phyloP scores from a whole-genome alignment of 2,797 vertebrate species.

The Hafferia zeledoni region DNA sequence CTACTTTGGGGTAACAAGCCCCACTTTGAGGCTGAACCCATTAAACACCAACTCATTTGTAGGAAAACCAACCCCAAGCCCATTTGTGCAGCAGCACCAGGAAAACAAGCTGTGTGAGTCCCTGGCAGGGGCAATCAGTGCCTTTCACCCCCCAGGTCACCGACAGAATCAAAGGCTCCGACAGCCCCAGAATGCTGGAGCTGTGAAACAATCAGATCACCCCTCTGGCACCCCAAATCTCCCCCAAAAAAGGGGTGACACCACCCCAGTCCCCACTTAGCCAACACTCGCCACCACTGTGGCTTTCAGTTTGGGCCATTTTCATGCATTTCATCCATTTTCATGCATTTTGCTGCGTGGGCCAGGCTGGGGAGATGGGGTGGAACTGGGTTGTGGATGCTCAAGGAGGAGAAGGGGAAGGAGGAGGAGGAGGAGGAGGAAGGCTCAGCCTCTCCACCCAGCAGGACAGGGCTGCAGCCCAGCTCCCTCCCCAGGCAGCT shows the following conservation, averaged over 20 bases:
- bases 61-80: background rate
- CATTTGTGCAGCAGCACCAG: accelerated
- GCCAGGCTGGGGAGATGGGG: accelerated
- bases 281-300: accelerated
- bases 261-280: background rate
- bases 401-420: background rate
- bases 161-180: accelerated
- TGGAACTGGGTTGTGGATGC: background rate
- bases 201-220: background rate
- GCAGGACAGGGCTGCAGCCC: background rate
- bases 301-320: background rate
- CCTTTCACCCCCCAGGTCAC: background rate
- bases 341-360: background rate
- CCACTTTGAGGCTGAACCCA: background rate
- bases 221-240: background rate
- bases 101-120: background rate
- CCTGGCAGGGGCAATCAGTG: accelerated
- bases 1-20: background rate
- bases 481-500: background rate
- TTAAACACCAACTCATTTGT: background rate
- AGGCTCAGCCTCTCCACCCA: background rate
- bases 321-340: background rate
- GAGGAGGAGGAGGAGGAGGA: background rate
- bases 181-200: accelerated
- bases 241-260: background rate